Evolutionary conservation across 2,113 vertebrate species (phyloP).

Genomic region (Hippocampus zosterae): DNA sequence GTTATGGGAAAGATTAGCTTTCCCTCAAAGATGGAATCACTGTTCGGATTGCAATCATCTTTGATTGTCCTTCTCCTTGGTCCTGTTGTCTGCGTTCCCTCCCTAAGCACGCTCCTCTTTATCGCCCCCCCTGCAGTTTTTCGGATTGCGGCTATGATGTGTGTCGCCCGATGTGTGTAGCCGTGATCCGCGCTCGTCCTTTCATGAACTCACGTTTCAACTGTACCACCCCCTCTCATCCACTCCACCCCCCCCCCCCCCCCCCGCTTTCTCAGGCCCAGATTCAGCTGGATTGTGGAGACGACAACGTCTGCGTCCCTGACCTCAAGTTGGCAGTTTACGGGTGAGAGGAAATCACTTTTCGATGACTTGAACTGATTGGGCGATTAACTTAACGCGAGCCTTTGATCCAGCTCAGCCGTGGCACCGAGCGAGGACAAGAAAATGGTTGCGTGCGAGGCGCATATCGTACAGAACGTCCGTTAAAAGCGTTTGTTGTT

Average conservation of each 20-base stretch:
- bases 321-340: constrained; percentile 78
- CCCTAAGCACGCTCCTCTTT: constrained; percentile 25
- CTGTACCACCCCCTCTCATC: constrained; percentile 8
- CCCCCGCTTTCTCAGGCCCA: constrained; percentile 66
- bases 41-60: constrained; percentile 24
- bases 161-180: constrained; percentile 20
- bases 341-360: constrained; percentile 69
- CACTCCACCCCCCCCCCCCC: not conserved
- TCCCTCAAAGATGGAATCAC: constrained; percentile 29
- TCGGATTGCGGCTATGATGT: constrained; percentile 25
- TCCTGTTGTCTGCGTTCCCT: constrained; percentile 20
- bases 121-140: constrained; percentile 13
- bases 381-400: constrained; percentile 10
- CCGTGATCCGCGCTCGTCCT: constrained; percentile 31
- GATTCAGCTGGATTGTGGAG: constrained; percentile 83
- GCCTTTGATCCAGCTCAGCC: too few relatives aligned
- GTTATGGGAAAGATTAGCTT: constrained; percentile 31
- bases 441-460: too few relatives aligned
- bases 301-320: constrained; percentile 85
- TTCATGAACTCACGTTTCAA: constrained; percentile 44
- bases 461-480: too few relatives aligned
- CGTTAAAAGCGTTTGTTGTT: not conserved
- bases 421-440: too few relatives aligned
- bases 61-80: constrained; percentile 20
- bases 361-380: constrained; percentile 23